Evolutionary conservation across 2,113 vertebrate species (phyloP).

Genomic region (Oriolus oriolus): DNA sequence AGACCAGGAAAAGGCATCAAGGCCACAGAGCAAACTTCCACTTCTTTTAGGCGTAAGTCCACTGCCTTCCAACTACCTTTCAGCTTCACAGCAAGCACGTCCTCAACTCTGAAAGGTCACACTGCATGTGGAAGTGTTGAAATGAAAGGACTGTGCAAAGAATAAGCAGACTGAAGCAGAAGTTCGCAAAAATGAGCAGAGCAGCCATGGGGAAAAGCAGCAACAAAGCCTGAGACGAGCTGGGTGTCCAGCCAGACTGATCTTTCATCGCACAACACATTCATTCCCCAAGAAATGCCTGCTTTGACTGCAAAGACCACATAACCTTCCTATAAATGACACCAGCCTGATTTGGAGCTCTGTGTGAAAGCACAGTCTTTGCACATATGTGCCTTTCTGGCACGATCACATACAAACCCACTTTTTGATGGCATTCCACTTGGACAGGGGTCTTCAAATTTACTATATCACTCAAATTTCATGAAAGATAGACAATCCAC

Average conservation of each 20-base stretch:
- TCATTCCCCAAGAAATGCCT: not conserved
- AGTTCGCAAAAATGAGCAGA: not conserved
- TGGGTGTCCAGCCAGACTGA: not conserved
- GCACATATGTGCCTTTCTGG: fast-evolving
- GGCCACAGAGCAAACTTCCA: too few relatives aligned
- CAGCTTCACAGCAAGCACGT: not conserved
- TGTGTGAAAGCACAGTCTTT: not conserved
- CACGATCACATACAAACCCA: not conserved
- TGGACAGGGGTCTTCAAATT: not conserved
- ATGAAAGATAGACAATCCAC: not conserved
- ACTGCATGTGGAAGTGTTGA: not conserved
- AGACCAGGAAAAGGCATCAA: too few relatives aligned
- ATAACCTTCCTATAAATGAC: not conserved
- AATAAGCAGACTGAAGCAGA: not conserved
- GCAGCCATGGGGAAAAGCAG: not conserved
- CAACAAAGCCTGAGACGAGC: not conserved
- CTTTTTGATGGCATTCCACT: not conserved
- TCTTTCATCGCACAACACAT: not conserved
- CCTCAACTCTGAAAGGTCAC: not conserved
- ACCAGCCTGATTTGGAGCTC: not conserved
- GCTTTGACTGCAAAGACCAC: not conserved
- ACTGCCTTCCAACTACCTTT: not conserved
- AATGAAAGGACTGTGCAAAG: not conserved
- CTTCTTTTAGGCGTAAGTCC: not conserved
- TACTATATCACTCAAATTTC: not conserved